Evolutionary conservation across 2,113 vertebrate species (phyloP).

Genomic region (Chloebia gouldiae): DNA sequence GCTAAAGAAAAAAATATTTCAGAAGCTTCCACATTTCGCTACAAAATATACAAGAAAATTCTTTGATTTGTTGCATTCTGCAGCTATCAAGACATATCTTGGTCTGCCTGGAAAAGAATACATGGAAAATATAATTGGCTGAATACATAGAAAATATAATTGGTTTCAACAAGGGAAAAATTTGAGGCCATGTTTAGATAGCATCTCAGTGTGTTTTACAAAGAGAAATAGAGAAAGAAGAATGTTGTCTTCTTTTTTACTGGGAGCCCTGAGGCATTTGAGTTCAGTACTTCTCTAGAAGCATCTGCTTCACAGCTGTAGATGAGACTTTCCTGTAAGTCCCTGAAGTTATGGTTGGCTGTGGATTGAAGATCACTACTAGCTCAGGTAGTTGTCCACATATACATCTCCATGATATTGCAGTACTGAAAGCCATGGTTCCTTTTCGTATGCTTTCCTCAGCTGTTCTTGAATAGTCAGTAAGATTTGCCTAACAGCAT

Average conservation of each 20-base stretch:
- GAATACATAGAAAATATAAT: not conserved
- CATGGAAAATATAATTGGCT: not conserved
- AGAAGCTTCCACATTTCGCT: slow-evolving; percentile 1
- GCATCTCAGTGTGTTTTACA: not conserved
- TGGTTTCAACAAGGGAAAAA: not conserved
- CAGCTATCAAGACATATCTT: not conserved
- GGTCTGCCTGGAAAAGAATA: not conserved
- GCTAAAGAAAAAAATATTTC: not conserved
- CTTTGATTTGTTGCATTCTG: not conserved
- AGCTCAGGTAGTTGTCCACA: not conserved
- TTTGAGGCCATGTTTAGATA: not conserved
- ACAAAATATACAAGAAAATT: not conserved
- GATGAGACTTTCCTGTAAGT: not conserved
- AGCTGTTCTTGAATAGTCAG: not conserved
- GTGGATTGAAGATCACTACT: not conserved
- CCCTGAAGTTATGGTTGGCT: not conserved
- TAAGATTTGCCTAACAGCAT: not conserved
- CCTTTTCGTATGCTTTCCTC: not conserved
- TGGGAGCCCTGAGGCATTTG: not conserved
- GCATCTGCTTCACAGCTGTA: not conserved
- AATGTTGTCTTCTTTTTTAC: not conserved
- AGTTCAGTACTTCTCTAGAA: not conserved
- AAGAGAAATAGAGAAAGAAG: not conserved
- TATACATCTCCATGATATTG: too few species aligned
- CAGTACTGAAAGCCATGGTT: not conserved